phyloP scores from a whole-genome alignment of 2,113 vertebrate species.

The Anolis carolinensis region DNA sequence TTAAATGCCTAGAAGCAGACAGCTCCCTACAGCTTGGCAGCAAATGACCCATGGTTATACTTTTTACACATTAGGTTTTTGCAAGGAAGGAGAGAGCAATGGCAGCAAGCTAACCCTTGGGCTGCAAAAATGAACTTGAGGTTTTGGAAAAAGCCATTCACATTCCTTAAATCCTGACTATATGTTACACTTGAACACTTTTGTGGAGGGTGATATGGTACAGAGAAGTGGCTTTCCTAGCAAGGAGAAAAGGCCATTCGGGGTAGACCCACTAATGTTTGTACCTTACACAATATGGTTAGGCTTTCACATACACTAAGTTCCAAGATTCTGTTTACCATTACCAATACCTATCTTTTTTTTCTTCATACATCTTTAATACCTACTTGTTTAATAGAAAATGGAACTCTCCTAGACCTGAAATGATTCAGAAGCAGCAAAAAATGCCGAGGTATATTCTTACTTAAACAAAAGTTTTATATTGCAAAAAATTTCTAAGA shows the following conservation, averaged over 20 bases:
- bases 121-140: not conserved
- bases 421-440: too few relatives aligned
- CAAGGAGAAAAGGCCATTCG: not conserved
- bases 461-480: not conserved
- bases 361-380: not conserved
- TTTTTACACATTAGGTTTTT: constrained; percentile 11
- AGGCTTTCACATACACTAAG: not conserved
- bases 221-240: not conserved
- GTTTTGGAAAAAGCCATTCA: not conserved
- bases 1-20: not conserved
- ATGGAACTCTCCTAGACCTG: too few relatives aligned
- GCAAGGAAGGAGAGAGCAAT: not conserved
- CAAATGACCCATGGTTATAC: constrained; percentile 18
- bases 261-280: not conserved
- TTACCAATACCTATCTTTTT: not conserved
- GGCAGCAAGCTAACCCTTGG: not conserved
- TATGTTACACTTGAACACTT: not conserved
- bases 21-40: constrained; percentile 20
- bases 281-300: not conserved
- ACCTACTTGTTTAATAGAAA: not conserved
- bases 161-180: not conserved
- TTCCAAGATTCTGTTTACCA: not conserved
- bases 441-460: too few relatives aligned
- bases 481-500: not conserved
- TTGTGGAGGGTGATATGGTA: not conserved